phyloP scores from a whole-genome alignment of 2,888 invertebrate species.

The Volucella inanis region DNA sequence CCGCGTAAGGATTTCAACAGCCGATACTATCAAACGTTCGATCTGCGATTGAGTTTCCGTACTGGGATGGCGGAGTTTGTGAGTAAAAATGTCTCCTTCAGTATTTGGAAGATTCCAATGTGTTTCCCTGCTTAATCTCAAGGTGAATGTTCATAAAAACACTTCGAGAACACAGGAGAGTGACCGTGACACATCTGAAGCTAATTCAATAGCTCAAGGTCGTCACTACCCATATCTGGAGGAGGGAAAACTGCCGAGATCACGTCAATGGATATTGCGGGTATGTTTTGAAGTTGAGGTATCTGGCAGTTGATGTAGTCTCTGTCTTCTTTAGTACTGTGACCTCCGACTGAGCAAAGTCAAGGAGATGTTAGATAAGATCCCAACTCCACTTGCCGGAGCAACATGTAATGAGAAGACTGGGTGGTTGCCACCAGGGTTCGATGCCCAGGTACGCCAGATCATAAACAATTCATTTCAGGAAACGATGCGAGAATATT shows the following conservation, averaged over 20 bases:
- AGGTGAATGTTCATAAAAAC: slow-evolving; percentile 42
- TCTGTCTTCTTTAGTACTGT: slow-evolving; percentile 86
- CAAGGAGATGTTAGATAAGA: slow-evolving; percentile 88
- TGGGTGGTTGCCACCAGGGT: slow-evolving; percentile 90
- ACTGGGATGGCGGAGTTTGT: slow-evolving; percentile 81
- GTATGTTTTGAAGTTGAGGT: slow-evolving; percentile 82
- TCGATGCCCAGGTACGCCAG: slow-evolving; percentile 88
- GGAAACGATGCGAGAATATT: slow-evolving; percentile 81
- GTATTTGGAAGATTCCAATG: background rate
- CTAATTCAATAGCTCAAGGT: slow-evolving; percentile 80
- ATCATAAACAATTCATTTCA: slow-evolving; percentile 88
- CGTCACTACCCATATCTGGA: slow-evolving; percentile 84
- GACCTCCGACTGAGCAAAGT: slow-evolving; percentile 92
- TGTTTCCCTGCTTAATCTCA: background rate
- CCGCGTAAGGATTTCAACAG: slow-evolving; percentile 91
- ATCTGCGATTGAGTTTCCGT: slow-evolving; percentile 86
- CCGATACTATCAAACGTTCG: slow-evolving; percentile 94
- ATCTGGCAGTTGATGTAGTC: slow-evolving; percentile 6
- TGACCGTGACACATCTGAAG: slow-evolving; percentile 80
- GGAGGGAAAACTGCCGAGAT: slow-evolving; percentile 90
- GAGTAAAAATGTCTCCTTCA: slow-evolving; percentile 40
- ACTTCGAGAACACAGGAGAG: slow-evolving; percentile 65
- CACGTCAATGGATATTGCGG: slow-evolving; percentile 95
- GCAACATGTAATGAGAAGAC: slow-evolving; percentile 88
- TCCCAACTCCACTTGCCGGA: slow-evolving; percentile 86